Evolutionary conservation across 2,888 invertebrate genomes (phyloP).

Genomic region (Labia minor): DNA sequence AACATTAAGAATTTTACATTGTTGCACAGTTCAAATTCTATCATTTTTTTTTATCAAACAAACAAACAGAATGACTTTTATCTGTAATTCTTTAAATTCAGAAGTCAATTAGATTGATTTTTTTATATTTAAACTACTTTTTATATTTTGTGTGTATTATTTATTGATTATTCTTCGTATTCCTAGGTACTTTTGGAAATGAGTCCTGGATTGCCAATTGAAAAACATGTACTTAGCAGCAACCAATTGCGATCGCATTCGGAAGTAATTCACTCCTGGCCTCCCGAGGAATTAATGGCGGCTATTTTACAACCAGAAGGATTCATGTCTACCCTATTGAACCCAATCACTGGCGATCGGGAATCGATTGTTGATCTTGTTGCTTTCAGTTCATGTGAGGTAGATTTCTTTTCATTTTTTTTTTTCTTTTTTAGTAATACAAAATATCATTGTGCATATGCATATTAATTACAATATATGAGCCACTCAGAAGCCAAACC

Average conservation of each 20-base stretch:
- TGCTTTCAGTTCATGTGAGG: constrained; percentile 45
- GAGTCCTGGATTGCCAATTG: constrained; percentile 55
- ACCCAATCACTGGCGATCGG: constrained; percentile 40
- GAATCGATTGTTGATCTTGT: constrained; percentile 48
- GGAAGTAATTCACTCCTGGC: constrained; percentile 35
- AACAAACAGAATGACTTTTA: no score
- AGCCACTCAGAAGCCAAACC: no score
- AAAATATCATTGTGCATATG: neutral
- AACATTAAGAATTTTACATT: no score
- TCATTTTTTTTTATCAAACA: no score
- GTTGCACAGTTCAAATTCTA: no score
- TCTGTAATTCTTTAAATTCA: no score
- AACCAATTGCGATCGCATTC: constrained; percentile 42
- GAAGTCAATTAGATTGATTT: neutral
- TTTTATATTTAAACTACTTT: neutral
- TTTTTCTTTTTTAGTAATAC: no score
- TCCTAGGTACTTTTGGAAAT: constrained; percentile 49
- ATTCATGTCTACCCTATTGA: constrained; percentile 36
- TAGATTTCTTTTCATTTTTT: constrained; percentile 30
- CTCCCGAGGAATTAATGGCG: constrained; percentile 35
- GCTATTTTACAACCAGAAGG: constrained; percentile 38
- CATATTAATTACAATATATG: no score
- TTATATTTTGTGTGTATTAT: no score
- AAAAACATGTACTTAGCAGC: constrained; percentile 54
- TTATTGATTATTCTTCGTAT: no score